Conservation (phyloP, 2,797 vertebrate species). For the Bryconaethiops microstoma region DNA sequence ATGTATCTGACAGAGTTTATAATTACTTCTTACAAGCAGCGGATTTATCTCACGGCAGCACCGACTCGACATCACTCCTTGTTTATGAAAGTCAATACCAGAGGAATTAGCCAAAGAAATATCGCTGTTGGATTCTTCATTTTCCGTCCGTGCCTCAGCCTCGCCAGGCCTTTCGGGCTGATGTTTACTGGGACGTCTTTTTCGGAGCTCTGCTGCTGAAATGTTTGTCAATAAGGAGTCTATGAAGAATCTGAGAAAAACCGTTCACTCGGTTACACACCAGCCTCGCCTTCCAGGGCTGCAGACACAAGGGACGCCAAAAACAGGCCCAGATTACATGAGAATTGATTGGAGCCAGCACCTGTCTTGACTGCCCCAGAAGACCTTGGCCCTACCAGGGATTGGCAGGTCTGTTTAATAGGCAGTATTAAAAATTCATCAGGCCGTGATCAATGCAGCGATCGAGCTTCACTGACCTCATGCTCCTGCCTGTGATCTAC, state of each 20-base stretch:
- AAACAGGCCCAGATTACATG: slow-evolving; percentile 48
- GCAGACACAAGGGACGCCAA: slow-evolving; percentile 47
- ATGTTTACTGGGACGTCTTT: neutral
- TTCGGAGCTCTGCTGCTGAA: neutral
- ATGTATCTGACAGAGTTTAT: slow-evolving; percentile 34
- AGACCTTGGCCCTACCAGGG: slow-evolving; percentile 55
- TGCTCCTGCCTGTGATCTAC: slow-evolving; percentile 53
- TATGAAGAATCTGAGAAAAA: slow-evolving; percentile 11
- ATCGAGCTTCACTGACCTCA: slow-evolving; percentile 53
- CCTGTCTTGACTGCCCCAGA: slow-evolving; percentile 48
- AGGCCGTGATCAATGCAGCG: slow-evolving; percentile 59
- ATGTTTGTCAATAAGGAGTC: slow-evolving; percentile 14
- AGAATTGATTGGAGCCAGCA: slow-evolving; percentile 46
- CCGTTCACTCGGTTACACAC: slow-evolving; percentile 27
- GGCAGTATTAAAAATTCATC: slow-evolving; percentile 60
- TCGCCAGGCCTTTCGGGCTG: neutral
- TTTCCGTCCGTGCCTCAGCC: neutral
- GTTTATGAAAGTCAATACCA: neutral
- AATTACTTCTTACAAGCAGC: slow-evolving; percentile 32
- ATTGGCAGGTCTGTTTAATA: slow-evolving; percentile 55
- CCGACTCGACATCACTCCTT: neutral
- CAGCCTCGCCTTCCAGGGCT: slow-evolving; percentile 43
- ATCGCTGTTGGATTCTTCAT: neutral
- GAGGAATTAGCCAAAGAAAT: slow-evolving; percentile 6
- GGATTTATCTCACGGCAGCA: slow-evolving; percentile 2